phyloP scores from a whole-genome alignment of 1,140 invertebrate genomes.

The Aphelenchoides fujianensis region DNA sequence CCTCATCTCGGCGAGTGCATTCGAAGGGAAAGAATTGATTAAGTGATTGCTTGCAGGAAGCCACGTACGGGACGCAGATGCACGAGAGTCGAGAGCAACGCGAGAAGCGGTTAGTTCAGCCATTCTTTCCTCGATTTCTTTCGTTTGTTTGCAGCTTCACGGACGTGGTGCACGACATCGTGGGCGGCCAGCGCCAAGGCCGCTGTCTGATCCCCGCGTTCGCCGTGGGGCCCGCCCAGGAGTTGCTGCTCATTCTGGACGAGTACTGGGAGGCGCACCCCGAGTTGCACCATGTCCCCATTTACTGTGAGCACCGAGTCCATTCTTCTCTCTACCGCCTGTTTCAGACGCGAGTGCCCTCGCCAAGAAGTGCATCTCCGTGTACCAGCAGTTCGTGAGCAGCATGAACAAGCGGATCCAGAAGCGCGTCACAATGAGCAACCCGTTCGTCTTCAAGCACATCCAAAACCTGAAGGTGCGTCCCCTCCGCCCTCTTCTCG shows the following conservation, averaged over 20 bases:
- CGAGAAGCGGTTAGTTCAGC: constrained; percentile 71
- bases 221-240: constrained; percentile 93
- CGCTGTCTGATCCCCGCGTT: constrained; percentile 97
- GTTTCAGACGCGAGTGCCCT: constrained; percentile 81
- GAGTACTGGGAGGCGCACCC: constrained; percentile 98
- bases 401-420: constrained; percentile 98
- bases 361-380: constrained; percentile 99
- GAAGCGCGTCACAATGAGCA: constrained; percentile 92
- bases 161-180: constrained; percentile 88
- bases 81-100: constrained; percentile 95
- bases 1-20: constrained; percentile 69
- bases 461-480: constrained; percentile 92
- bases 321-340: no score
- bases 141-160: constrained; percentile 71
- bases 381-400: constrained; percentile 98
- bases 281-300: constrained; percentile 95
- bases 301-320: constrained; percentile 74
- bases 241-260: constrained; percentile 86
- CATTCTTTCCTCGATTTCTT: background rate
- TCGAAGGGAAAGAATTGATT: background rate
- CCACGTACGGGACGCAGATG: constrained; percentile 97
- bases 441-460: constrained; percentile 98
- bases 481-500: constrained; percentile 22
- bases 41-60: constrained; percentile 71
- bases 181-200: constrained; percentile 82